phyloP scores from a whole-genome alignment of 2,113 vertebrate genomes.

The Sinocyclocheilus rhinocerous region DNA sequence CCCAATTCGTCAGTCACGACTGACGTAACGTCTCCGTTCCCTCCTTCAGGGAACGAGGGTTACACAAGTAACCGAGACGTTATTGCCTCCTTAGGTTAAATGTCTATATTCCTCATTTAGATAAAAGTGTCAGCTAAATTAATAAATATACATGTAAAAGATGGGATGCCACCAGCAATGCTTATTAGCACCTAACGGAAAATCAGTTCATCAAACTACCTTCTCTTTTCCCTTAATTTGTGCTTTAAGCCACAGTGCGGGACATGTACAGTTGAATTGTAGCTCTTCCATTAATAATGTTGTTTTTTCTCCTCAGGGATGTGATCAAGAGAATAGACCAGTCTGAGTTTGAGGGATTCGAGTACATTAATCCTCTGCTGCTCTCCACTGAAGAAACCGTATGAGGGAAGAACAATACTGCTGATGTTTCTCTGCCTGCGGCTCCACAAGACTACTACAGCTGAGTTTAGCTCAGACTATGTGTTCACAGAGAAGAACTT shows the following conservation, averaged over 20 bases:
- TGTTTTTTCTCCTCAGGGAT: constrained; percentile 78
- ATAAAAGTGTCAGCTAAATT: no score
- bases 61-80: no score
- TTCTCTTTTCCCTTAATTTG: not conserved
- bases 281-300: constrained; percentile 42
- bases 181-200: not conserved
- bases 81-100: no score
- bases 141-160: not conserved
- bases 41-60: no score
- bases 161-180: not conserved
- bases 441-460: constrained; percentile 13
- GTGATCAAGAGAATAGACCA: constrained; percentile 98
- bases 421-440: constrained; percentile 14
- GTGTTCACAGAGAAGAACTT: not conserved
- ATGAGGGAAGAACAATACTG: constrained; percentile 75
- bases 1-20: no score
- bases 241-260: not conserved
- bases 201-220: not conserved
- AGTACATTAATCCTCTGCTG: constrained; percentile 97
- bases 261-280: not conserved
- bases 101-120: no score
- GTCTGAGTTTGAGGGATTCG: constrained; percentile 97
- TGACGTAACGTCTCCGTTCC: no score
- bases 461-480: constrained; percentile 26
- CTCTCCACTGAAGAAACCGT: constrained; percentile 92